Evolutionary conservation across 92 coral and sea anemone genomes (phyloP), one percentile per base, ranked within the genome.

Genomic region (Metridium senile): DNA sequence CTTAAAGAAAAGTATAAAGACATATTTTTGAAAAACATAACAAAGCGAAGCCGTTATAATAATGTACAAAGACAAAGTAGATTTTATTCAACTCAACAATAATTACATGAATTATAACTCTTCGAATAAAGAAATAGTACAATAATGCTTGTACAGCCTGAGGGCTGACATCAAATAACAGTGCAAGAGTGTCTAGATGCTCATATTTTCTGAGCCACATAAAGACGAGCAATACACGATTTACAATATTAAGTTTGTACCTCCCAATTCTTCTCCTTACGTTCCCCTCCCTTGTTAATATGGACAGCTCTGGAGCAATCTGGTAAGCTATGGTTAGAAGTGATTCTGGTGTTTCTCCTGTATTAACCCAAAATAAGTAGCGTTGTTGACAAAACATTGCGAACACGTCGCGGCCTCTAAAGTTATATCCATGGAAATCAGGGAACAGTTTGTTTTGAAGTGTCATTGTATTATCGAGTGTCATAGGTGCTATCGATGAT

Each of bases 361-460:
- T 70, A 45, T 70, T 70, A 18, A 70, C 29, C 75, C 75, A 70
- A 54, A 54, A 54, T 19, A 54, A 22, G 61, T 54, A 54, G 10
- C 61, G 9, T 22, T 54, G 61, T n/a, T 54, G 61, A 3, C 61
- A n/a, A 2, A 54, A 2, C 23, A 9, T 54, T 17, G 23, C 61
- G 17, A 54, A 54, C 9, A 17, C 9, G 17, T 54, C 61, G 10
- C 3, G 10, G n/a, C 61, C 61, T 54, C 61, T 54, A 22, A 54
- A 54, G 9, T 54, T 4, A 22, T 9, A 22, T 9, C 61, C 61
- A 54, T 54, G 61, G 17, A 54, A 54, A 9, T 9, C 17, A 54
- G 61, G 61, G n/a, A n/a, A n/a, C n/a, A n/a, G n/a, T n/a, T n/a
- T n/a, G n/a, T n/a, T n/a, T n/a, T n/a, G n/a, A n/a, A n/a, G n/a